phyloP scores from a whole-genome alignment of 23 tunicate species.

The Styela plicata region DNA sequence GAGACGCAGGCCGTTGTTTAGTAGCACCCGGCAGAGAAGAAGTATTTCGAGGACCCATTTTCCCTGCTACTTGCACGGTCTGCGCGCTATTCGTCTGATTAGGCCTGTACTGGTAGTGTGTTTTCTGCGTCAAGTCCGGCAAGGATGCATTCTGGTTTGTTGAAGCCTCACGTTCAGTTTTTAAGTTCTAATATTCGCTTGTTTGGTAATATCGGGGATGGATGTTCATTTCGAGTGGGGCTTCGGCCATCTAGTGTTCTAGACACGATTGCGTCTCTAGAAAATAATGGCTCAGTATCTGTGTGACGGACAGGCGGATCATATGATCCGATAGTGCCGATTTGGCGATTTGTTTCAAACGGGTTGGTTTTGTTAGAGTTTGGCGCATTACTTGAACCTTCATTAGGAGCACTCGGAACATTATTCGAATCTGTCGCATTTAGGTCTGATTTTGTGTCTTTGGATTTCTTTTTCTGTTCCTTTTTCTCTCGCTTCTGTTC shows the following conservation, averaged over 20 bases:
- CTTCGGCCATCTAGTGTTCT: background rate
- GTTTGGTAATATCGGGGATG: background rate
- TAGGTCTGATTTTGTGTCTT: background rate
- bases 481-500: constrained; percentile 23
- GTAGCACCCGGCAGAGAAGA: background rate
- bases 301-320: background rate
- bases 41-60: background rate
- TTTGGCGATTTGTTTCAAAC: background rate
- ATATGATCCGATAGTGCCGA: background rate
- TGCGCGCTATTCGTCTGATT: background rate
- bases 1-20: background rate
- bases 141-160: background rate
- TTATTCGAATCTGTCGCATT: background rate
- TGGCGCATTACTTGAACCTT: background rate
- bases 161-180: background rate
- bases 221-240: background rate
- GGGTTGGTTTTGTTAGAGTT: background rate
- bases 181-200: background rate
- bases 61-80: background rate
- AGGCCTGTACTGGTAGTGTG: background rate
- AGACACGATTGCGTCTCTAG: background rate
- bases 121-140: constrained; percentile 1
- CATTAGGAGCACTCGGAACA: background rate
- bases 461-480: constrained; percentile 7
- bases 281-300: background rate